phyloP scores from a whole-genome alignment of 1,140 invertebrate species.

The Muscidifurax raptorellus region DNA sequence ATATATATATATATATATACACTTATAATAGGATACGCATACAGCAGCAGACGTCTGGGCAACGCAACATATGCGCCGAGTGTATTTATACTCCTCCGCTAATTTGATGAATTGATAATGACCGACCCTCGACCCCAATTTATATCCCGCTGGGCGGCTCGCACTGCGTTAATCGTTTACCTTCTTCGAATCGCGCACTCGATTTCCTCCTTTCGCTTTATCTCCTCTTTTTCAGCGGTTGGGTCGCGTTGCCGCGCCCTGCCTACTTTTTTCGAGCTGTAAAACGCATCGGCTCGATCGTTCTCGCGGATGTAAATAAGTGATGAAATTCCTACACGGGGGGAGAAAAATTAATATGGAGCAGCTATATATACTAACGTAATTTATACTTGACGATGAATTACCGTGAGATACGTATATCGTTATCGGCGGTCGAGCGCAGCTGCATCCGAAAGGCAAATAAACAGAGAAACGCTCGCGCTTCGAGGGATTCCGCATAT shows the following conservation, averaged over 20 bases:
- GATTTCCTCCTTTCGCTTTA: not conserved
- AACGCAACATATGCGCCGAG: not conserved
- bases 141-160: conserved; percentile 5
- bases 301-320: too few relatives aligned
- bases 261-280: not conserved
- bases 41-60: not conserved
- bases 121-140: conserved; percentile 29
- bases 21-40: not conserved
- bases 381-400: not conserved
- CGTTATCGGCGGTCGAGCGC: not conserved
- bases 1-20: not conserved
- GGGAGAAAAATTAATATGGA: not conserved
- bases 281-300: too few relatives aligned
- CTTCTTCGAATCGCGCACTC: not conserved
- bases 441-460: conserved; percentile 9
- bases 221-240: not conserved
- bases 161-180: not conserved
- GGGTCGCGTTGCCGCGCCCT: not conserved
- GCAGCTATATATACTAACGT: too few relatives aligned
- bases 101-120: conserved; percentile 48
- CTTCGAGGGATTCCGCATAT: conserved; percentile 25
- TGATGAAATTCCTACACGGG: conserved; percentile 10
- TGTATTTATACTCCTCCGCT: conserved; percentile 23
- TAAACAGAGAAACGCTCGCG: not conserved
- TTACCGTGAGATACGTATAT: not conserved